A percentile compares a stretch with the other conserved stretches of the same genome.
These are phyloP conservation scores for Amphiprion clarkii DNA, from an alignment of 2,797 vertebrate genomes.

Conservation along the genomic window DNA sequence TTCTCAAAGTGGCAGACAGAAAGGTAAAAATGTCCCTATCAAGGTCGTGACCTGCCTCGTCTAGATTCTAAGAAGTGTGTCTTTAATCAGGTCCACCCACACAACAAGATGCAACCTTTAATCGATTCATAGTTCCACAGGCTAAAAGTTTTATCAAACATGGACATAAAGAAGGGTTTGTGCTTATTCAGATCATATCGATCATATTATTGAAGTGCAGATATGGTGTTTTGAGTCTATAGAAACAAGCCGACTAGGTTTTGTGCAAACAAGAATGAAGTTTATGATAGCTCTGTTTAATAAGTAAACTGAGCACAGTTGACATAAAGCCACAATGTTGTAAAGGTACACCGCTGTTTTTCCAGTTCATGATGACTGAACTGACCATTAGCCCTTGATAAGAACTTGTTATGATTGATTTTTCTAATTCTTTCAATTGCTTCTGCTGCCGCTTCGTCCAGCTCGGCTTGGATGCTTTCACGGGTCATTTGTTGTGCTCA, in stretches of 20 bases:
- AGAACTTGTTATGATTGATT: neutral
- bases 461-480: neutral
- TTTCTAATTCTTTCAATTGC: neutral
- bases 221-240: constrained; percentile 15
- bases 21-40: neutral
- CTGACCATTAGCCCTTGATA: neutral
- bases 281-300: constrained; percentile 23
- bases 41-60: neutral
- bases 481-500: rapidly evolving
- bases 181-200: neutral
- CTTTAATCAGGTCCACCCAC: constrained; percentile 15
- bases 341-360: too few relatives aligned
- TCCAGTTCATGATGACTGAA: neutral
- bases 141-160: neutral
- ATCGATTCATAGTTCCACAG: too few relatives aligned
- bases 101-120: neutral
- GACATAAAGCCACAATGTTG: neutral
- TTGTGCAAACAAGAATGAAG: constrained; percentile 32
- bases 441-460: neutral
- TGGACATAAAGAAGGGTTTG: too few relatives aligned
- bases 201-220: neutral
- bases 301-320: neutral
- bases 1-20: neutral
- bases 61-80: constrained; percentile 15
- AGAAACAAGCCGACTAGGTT: neutral